Percentiles rank a stretch among this genome's conserved stretches.
phyloP scores from a whole-genome alignment of 1,140 invertebrate species.

The Anagrus nilaparvatae region DNA sequence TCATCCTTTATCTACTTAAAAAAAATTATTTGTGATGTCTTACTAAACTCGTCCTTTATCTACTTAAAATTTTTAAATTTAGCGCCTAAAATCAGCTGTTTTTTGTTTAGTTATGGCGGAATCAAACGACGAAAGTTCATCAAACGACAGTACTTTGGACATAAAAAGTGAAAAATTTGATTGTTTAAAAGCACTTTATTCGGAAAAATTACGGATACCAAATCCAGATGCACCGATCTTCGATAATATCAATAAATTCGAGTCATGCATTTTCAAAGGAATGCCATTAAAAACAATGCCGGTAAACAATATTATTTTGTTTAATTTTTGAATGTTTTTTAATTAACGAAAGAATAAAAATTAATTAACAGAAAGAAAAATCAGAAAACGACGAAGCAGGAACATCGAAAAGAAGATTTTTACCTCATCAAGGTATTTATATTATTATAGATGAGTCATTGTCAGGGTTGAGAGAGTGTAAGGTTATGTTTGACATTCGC shows the following conservation, averaged over 20 bases:
- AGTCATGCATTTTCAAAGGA: conserved; percentile 32
- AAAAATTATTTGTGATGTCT: too few relatives aligned
- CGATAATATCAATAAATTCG: conserved; percentile 53
- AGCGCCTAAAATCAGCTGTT: too few relatives aligned
- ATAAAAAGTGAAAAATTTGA: conserved; percentile 54
- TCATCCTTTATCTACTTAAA: too few relatives aligned
- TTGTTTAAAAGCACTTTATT: conserved; percentile 54
- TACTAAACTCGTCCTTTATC: too few relatives aligned
- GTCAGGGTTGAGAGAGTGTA: neutral
- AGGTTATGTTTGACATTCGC: conserved; percentile 1
- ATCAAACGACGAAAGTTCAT: conserved; percentile 18
- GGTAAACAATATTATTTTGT: too few relatives aligned
- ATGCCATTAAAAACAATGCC: too few relatives aligned
- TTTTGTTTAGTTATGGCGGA: conserved; percentile 27
- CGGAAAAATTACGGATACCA: conserved; percentile 43
- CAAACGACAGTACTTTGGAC: conserved; percentile 52
- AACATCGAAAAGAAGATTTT: conserved; percentile 24
- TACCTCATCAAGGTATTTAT: conserved; percentile 42
- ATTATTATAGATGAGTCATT: conserved; percentile 22
- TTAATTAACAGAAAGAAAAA: conserved; percentile 15
- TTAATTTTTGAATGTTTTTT: neutral
- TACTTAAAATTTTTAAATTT: too few relatives aligned
- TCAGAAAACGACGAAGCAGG: conserved; percentile 16
- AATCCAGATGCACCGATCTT: conserved; percentile 44
- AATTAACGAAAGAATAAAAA: conserved; percentile 15